Base-by-base conservation (phyloP, 2,888 invertebrate genomes). In the Marronus borbonicus region DNA sequence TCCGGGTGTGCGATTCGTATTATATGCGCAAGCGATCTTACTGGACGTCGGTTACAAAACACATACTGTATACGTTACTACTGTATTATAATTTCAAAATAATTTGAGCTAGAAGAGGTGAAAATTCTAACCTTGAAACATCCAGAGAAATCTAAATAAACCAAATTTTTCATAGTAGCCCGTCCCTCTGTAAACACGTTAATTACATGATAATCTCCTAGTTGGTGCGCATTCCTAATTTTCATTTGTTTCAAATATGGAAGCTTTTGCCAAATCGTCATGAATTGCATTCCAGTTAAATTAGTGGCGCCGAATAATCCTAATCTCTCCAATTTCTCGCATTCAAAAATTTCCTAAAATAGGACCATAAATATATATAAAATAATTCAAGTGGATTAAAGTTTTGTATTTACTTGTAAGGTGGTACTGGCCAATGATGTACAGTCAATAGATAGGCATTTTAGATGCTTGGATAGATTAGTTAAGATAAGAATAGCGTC, bases 401-500 rank as follows among this genome's bases (percentile, higher is more conserved):
- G 3, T 39, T n/a, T 17, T 50, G 2, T 31, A 52, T 77, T 44
- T 80, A 84, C 84, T 77, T 82, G 80, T 76, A 82, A 84, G 44
- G 81, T 81, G 52, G 79, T 81, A 77, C 79, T 82, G 10, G 84
- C 83, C 60, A 85, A 77, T 3, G 75, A 79, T 20, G 81, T 78
- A 4, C 82, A 76, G 77, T 85, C 85, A 44, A 85, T 78, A 12
- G 82, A 77, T 17, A 85, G 72, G 2, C 81, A 81, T 77, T 79
- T 83, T 55, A 85, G 78, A 39, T 78, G 80, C 2, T 78, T 64
- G 12, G 80, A 66, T 17, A 83, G 66, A 75, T 84, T 83, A 60
- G 78, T 76, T 10, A 85, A 81, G 24, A 85, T 82, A 58, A 84
- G 79, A n/a, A 78, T 68, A 0, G 82, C 83, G 79, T 85, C 84